These are phyloP conservation scores for Anniella stebbinsi DNA, from an alignment of 2,797 vertebrate genomes.

Conservation along the genomic window DNA sequence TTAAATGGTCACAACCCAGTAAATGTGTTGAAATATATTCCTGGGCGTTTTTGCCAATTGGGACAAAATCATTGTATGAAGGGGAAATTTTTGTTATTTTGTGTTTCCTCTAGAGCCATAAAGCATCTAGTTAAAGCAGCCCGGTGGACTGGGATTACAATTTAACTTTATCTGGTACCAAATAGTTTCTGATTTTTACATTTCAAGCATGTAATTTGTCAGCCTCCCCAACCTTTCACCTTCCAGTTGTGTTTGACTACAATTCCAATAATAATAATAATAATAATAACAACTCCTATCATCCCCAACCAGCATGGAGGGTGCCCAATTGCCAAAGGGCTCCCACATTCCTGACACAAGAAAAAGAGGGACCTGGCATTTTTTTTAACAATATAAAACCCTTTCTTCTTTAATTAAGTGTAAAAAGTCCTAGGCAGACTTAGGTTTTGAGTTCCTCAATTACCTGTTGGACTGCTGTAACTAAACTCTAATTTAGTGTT, in stretches of 20 bases:
- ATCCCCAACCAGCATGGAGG: too few species aligned
- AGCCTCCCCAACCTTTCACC: too few species aligned
- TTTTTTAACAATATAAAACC: slow-evolving; percentile 66
- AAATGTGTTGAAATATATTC: neutral
- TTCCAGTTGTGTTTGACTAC: too few species aligned
- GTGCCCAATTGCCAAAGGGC: slow-evolving; percentile 21
- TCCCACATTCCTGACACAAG: slow-evolving; percentile 55
- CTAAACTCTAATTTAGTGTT: slow-evolving; percentile 33
- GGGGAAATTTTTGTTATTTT: neutral
- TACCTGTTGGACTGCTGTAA: slow-evolving; percentile 58
- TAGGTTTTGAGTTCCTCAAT: slow-evolving; percentile 69
- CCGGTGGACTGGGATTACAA: too few species aligned
- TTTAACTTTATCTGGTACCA: neutral
- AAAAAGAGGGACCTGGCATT: slow-evolving; percentile 51
- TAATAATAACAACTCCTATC: too few species aligned
- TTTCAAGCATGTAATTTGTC: neutral
- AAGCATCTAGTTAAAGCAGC: neutral
- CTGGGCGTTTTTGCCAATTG: neutral
- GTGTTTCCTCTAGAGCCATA: neutral
- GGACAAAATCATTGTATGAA: neutral
- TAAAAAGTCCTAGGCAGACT: slow-evolving; percentile 66
- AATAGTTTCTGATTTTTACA: neutral
- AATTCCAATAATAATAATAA: too few species aligned
- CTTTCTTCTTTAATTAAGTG: slow-evolving; percentile 71
- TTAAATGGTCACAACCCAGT: neutral